These are phyloP conservation scores for Sylvia atricapilla DNA, from an alignment of 2,113 vertebrate genomes.

Conservation along the genomic window DNA sequence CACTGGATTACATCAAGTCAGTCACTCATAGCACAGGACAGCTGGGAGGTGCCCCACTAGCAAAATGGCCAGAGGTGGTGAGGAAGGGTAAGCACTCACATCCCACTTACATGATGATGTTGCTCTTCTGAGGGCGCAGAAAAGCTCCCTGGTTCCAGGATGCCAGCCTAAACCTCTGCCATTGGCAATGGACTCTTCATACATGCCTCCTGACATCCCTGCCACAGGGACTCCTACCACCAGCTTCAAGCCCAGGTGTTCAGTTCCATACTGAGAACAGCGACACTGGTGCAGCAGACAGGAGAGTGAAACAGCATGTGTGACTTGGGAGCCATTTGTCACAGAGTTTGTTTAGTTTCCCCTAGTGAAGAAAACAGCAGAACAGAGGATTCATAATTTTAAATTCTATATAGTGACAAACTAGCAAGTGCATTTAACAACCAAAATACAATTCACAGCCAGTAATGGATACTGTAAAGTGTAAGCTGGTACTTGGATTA, in stretches of 20 bases:
- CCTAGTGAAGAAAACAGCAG: not conserved
- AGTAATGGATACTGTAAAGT: constrained; percentile 47
- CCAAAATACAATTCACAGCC: not conserved
- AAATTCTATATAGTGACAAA: constrained; percentile 13
- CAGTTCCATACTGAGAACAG: not conserved
- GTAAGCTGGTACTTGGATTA: constrained; percentile 34
- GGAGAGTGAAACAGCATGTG: not conserved
- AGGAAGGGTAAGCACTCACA: not conserved
- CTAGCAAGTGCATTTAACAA: constrained; percentile 33
- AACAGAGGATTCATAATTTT: not conserved
- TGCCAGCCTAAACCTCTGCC: not conserved
- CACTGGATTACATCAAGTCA: not conserved
- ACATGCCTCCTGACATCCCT: not conserved
- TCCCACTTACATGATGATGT: not conserved
- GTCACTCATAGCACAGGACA: not conserved
- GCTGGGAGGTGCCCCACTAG: not conserved
- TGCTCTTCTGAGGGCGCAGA: not conserved
- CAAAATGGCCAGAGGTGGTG: not conserved
- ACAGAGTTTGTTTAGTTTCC: constrained; percentile 8
- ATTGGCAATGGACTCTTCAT: not conserved
- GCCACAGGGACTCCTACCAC: not conserved
- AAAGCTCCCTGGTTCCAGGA: not conserved
- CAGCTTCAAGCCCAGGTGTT: not conserved
- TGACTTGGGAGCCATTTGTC: not conserved
- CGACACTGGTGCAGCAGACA: not conserved